Evolutionary conservation across 2,888 invertebrate genomes (phyloP).

Genomic region (Plemyria rubiginata): DNA sequence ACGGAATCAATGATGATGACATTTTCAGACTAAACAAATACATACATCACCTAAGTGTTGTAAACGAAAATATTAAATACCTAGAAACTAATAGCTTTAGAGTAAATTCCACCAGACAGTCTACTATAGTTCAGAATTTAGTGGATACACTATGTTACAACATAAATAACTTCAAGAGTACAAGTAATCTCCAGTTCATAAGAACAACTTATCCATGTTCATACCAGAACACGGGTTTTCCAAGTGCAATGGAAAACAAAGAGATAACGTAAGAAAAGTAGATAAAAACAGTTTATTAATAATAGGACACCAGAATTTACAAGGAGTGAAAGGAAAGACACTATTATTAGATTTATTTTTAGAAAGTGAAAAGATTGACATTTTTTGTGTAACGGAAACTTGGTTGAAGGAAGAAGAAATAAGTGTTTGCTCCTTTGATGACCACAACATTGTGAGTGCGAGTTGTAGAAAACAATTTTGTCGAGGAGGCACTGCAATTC

Average conservation of each 20-base stretch:
- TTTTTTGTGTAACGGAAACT: no score
- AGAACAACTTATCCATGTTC: neutral
- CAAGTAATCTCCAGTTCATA: neutral
- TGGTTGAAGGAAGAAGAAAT: no score
- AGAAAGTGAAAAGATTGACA: neutral
- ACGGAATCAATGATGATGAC: neutral
- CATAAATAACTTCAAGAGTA: neutral
- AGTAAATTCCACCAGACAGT: no score
- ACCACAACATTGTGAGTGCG: no score
- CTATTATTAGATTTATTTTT: neutral
- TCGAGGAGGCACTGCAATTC: no score
- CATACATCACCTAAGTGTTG: neutral
- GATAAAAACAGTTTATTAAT: neutral
- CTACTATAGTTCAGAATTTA: no score
- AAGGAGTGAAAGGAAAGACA: neutral
- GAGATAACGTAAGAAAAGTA: neutral
- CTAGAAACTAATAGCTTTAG: neutral
- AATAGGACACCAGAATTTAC: neutral
- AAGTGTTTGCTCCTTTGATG: no score
- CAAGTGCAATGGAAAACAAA: neutral
- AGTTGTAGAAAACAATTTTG: no score
- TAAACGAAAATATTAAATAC: neutral
- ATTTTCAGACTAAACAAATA: neutral
- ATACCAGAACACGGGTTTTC: neutral
- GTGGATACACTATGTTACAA: neutral